Percentiles rank a stretch among this genome's conserved stretches.
Conservation (phyloP, 2,113 vertebrate genomes). For the Cottus gobio region DNA sequence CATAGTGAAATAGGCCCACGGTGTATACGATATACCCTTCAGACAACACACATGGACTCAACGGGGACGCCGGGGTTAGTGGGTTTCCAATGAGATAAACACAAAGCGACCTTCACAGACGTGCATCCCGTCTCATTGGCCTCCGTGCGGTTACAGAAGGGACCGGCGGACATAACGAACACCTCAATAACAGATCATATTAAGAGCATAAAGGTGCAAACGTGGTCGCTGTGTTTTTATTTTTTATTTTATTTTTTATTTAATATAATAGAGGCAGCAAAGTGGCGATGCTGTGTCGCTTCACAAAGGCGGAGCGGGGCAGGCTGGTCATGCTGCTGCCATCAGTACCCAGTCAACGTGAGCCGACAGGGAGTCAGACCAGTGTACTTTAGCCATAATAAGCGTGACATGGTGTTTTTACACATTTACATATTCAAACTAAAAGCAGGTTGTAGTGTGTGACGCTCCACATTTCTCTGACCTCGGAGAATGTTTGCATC, state of each 20-base stretch:
- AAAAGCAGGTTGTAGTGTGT: neutral
- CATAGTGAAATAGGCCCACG: neutral
- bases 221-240: slow-evolving; percentile 9
- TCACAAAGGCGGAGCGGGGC: slow-evolving; percentile 55
- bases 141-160: slow-evolving; percentile 16
- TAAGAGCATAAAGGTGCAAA: neutral
- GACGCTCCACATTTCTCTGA: neutral
- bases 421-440: neutral
- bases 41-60: neutral
- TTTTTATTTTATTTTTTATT: neutral
- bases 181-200: neutral
- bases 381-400: too few species aligned
- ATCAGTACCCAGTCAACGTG: slow-evolving; percentile 49
- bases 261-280: slow-evolving; percentile 9
- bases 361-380: too few species aligned
- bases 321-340: slow-evolving; percentile 61
- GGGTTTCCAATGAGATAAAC: slow-evolving; percentile 22
- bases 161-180: slow-evolving; percentile 22
- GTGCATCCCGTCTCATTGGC: slow-evolving; percentile 63
- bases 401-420: too few species aligned
- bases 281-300: slow-evolving; percentile 37
- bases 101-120: slow-evolving; percentile 73
- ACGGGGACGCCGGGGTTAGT: neutral
- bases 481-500: neutral
- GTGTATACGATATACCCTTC: neutral